Evolutionary conservation across 2,797 vertebrate species (phyloP).

Genomic region (Manis javanica): DNA sequence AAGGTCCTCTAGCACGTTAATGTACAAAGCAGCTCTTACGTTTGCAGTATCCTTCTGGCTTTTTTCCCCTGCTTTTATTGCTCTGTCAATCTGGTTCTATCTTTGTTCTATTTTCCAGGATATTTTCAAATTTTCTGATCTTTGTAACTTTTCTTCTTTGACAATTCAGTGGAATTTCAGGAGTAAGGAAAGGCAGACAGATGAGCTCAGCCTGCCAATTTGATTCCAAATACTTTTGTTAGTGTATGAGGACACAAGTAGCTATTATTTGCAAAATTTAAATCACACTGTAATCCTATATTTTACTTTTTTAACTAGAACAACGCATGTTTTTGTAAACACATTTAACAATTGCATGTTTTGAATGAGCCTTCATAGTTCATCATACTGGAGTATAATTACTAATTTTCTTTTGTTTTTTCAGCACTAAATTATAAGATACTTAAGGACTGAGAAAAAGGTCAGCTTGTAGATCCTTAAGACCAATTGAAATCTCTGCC

Average conservation of each 20-base stretch:
- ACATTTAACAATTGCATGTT: neutral
- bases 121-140: neutral
- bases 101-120: neutral
- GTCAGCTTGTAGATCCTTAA: neutral
- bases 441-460: neutral
- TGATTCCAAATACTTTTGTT: neutral
- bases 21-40: neutral
- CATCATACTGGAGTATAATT: neutral
- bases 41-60: neutral
- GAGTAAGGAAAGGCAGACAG: neutral
- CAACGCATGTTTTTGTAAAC: neutral
- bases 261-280: neutral
- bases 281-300: neutral
- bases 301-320: slow-evolving; percentile 14
- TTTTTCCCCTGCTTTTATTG: neutral
- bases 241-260: neutral
- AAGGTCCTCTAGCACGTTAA: neutral
- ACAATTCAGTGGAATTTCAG: neutral
- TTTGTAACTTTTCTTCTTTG: neutral
- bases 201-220: neutral
- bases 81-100: neutral
- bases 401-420: slow-evolving; percentile 30
- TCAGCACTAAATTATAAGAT: neutral
- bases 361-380: neutral
- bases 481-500: neutral